Evolutionary conservation across 2,888 invertebrate species (phyloP), one percentile per base, ranked within the genome.

Genomic region (Tetanocera ferruginea): DNA sequence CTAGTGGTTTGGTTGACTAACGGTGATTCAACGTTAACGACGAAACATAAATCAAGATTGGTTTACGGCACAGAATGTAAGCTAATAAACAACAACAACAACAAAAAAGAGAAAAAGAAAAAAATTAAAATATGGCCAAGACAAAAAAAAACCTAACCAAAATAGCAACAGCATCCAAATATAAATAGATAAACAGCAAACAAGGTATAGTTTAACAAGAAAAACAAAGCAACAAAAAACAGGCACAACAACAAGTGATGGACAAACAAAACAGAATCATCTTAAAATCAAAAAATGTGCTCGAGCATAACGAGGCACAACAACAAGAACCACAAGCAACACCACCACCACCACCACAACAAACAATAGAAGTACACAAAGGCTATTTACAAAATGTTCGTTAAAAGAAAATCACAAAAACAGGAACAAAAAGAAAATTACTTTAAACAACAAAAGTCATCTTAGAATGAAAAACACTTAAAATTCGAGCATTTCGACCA

Each of bases 291-390:
- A 57, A 72, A 43, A 60, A 34, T 60, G 11, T 57, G 72, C 57
- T 72, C 37, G 37, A 52, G 70, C 70, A 70, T 52, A 52, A 31
- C 25, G 55, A 70, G 31, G 11, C 5, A n/a, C 8, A 9, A 55
- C 52, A 71, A 19, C 80, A 78, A 74, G 77, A 67, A 76, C 77
- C 75, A 37, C 67, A 72, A 72, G n/a, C 75, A 77, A 31, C 69
- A 78, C 69, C 74, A 71, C 5, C 52, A 70, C 11, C 67, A 67
- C 25, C 70, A 66, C 76, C n/a, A 37, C n/a, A 77, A 43, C 72
- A 71, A 64, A 60, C 37, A 49, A 62, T 25, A 55, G 19, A 55
- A 55, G 55, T 23, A n/a, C 60, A 62, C 34, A 17, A 66, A 37
- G 25, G 25, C 55, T 71, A 57, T 57, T 19, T 60, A 72, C 49